phyloP scores from a whole-genome alignment of 2,797 vertebrate species.

The Rachycentron canadum region DNA sequence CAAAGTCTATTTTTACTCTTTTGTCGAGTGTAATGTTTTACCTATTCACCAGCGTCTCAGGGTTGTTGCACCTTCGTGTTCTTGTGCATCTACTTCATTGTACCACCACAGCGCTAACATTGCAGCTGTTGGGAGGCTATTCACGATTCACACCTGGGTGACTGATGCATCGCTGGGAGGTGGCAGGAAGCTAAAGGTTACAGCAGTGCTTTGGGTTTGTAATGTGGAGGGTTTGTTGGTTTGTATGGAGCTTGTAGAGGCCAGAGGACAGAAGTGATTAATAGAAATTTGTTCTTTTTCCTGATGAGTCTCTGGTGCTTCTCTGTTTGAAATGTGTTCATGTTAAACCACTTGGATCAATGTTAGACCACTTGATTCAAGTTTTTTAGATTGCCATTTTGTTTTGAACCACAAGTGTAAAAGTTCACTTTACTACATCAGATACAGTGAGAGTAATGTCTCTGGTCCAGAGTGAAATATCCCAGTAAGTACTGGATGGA shows the following conservation, averaged over 20 bases:
- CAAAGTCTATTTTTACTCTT: slow-evolving; percentile 66
- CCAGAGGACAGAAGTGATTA: background rate
- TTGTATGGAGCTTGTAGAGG: background rate
- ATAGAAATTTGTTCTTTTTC: background rate
- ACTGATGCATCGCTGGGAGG: slow-evolving; percentile 18
- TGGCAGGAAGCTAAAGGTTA: slow-evolving; percentile 34
- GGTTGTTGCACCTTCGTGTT: slow-evolving; percentile 48
- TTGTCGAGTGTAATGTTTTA: slow-evolving; percentile 43
- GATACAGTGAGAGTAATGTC: background rate
- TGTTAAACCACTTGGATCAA: background rate
- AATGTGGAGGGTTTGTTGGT: background rate
- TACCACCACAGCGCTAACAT: background rate
- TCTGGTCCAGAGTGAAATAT: background rate
- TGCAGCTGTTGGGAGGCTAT: slow-evolving; percentile 27
- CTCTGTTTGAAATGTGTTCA: slow-evolving; percentile 9
- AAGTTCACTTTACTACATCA: background rate
- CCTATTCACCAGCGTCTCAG: slow-evolving; percentile 43
- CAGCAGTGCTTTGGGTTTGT: slow-evolving; percentile 7
- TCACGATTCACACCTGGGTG: slow-evolving; percentile 43
- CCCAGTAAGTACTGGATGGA: background rate
- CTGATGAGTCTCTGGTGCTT: background rate
- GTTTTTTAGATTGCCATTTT: background rate
- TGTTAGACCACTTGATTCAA: background rate
- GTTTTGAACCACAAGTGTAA: background rate
- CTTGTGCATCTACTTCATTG: slow-evolving; percentile 36